Evolutionary conservation across 2,888 invertebrate species (phyloP), one percentile per base, ranked within the genome.

Genomic region (Trisateles emortualis): DNA sequence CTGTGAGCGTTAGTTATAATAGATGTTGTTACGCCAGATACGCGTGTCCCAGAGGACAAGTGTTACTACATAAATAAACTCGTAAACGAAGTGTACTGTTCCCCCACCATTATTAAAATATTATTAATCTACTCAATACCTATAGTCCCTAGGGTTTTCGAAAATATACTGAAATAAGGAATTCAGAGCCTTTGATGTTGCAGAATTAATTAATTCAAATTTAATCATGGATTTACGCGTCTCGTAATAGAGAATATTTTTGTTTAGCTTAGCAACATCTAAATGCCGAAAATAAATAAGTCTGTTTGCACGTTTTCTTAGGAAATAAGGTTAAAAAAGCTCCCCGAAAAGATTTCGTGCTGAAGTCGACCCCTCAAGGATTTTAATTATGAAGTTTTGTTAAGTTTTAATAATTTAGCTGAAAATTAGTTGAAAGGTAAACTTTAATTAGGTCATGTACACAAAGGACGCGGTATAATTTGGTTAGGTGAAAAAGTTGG

Each of bases 381-480:
- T 81, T 87, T 84, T 82, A 84, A 84, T 85, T 83, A 78, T 65
- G 72, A 86, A 82, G 74, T 84, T 81, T 74, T 68, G 64, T 74
- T 41, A 65, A 79, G 80, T 72, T 84, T 85, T 81, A 78, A 86
- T 85, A 86, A 87, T 86, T 88, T 80, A 64, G 64, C 72, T 64
- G 77, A 77, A 83, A 88, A 87, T 88, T 84, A 75, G 81, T 78
- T 67, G 58, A 72, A 26, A 73, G 67, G 79, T 69, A 77, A 83
- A 84, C 78, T 84, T 85, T 81, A 88, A 88, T 88, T 83, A 86
- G 80, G 78, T 75, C 60, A 75, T 72, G 80, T 81, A 81, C 73
- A 87, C 80, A 84, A 81, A 79, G 78, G 70, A 59, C 59, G 59
- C 8, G 26, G 9, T 57, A 48, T 73, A 72, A 79, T 79, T 79